Evolutionary conservation across 2,888 invertebrate species (phyloP).

Genomic region (Stomorhina lunata): DNA sequence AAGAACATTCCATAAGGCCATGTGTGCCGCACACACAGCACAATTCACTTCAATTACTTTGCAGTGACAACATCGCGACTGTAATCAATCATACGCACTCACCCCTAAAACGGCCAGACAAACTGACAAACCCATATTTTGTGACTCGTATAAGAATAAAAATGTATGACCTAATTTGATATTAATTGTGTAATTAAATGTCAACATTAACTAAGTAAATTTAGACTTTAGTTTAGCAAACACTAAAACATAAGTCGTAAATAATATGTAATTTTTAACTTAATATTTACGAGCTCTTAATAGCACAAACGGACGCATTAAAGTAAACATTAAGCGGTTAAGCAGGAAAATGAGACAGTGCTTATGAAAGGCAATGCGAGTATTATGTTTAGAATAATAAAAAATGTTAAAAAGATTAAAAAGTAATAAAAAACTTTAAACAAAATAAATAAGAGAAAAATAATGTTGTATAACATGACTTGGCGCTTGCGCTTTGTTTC

Average conservation of each 20-base stretch:
- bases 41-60: background rate
- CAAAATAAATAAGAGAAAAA: conserved; percentile 8
- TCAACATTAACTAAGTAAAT: conserved; percentile 32
- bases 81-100: background rate
- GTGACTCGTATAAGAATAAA: background rate
- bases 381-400: conserved; percentile 7
- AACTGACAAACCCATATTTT: background rate
- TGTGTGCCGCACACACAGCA: background rate
- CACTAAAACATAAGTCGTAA: conserved; percentile 24
- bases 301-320: conserved; percentile 14
- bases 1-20: background rate
- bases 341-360: background rate
- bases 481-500: conserved; percentile 58
- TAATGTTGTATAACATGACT: conserved; percentile 52
- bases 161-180: conserved; percentile 54
- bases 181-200: conserved; percentile 60
- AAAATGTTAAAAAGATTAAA: conserved; percentile 30
- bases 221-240: conserved; percentile 34
- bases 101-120: background rate
- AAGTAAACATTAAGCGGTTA: background rate
- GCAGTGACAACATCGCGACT: background rate
- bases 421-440: conserved; percentile 34
- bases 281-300: conserved; percentile 35
- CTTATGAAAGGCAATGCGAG: background rate
- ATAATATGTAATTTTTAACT: conserved; percentile 13